phyloP scores from a whole-genome alignment of 2,113 vertebrate species.

The Puffinus mauretanicus region DNA sequence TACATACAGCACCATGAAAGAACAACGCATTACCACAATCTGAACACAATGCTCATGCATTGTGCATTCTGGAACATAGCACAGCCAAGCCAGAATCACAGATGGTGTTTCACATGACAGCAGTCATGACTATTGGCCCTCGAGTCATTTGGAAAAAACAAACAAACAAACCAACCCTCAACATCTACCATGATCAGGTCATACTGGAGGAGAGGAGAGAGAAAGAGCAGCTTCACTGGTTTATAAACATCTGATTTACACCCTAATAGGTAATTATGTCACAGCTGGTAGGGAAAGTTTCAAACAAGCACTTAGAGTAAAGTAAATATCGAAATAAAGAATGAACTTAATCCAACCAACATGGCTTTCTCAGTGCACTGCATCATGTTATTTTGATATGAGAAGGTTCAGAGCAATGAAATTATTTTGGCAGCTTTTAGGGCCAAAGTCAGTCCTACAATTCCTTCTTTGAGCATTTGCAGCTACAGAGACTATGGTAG shows the following conservation, averaged over 20 bases:
- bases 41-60: conserved; percentile 8
- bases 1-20: background rate
- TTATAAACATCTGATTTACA: conserved; percentile 13
- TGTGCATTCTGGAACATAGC: conserved; percentile 20
- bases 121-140: conserved; percentile 35
- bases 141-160: conserved; percentile 7
- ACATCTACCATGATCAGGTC: conserved; percentile 22
- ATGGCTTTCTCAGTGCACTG: background rate
- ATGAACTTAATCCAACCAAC: background rate
- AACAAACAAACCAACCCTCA: background rate
- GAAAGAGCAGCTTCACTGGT: background rate
- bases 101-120: conserved; percentile 63
- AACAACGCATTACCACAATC: background rate
- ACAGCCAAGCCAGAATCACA: conserved; percentile 52
- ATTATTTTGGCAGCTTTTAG: background rate
- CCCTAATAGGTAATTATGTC: background rate
- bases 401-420: background rate
- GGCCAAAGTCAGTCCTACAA: background rate
- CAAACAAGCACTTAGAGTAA: background rate
- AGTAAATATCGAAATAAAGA: background rate
- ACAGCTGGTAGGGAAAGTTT: background rate
- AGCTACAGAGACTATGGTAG: background rate
- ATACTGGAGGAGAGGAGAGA: background rate
- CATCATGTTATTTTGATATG: background rate
- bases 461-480: background rate